Evolutionary conservation across 2,888 invertebrate species (phyloP).

Genomic region (Mactromeris polynyma): DNA sequence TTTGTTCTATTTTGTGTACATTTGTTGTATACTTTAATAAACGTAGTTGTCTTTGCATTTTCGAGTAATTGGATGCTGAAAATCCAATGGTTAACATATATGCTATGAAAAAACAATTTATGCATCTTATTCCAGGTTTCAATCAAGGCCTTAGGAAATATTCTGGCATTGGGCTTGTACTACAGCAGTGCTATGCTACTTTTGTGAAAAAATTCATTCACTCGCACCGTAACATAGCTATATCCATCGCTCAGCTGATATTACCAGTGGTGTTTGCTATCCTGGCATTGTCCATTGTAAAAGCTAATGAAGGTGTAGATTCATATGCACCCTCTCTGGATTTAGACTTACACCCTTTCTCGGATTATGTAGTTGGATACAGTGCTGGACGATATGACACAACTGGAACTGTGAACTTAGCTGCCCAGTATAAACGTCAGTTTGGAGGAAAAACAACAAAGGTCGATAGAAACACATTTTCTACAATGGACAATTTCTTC

Average conservation of each 20-base stretch:
- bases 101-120: neutral
- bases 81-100: too few species aligned
- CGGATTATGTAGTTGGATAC: conserved; percentile 61
- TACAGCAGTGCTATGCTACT: conserved; percentile 90
- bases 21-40: too few species aligned
- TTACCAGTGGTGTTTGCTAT: conserved; percentile 91
- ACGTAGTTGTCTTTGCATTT: too few species aligned
- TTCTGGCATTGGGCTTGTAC: conserved; percentile 86
- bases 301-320: conserved; percentile 86
- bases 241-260: conserved; percentile 88
- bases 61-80: too few species aligned
- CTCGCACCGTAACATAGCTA: conserved; percentile 90
- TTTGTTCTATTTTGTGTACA: too few species aligned
- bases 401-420: conserved; percentile 15
- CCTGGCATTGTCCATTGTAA: conserved; percentile 90
- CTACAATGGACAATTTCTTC: conserved; percentile 67
- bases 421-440: conserved; percentile 44
- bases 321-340: conserved; percentile 89
- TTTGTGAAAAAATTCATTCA: conserved; percentile 90
- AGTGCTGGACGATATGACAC: conserved; percentile 46
- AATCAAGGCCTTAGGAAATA: conserved; percentile 76
- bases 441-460: conserved; percentile 25
- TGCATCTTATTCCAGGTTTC: conserved; percentile 68
- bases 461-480: conserved; percentile 40
- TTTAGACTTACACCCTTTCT: conserved; percentile 88